Percentiles rank a stretch among this genome's conserved stretches.
These are phyloP conservation scores for Pipistrellus pygmaeus DNA, from an alignment of 2,797 vertebrate genomes.

Conservation along the genomic window DNA sequence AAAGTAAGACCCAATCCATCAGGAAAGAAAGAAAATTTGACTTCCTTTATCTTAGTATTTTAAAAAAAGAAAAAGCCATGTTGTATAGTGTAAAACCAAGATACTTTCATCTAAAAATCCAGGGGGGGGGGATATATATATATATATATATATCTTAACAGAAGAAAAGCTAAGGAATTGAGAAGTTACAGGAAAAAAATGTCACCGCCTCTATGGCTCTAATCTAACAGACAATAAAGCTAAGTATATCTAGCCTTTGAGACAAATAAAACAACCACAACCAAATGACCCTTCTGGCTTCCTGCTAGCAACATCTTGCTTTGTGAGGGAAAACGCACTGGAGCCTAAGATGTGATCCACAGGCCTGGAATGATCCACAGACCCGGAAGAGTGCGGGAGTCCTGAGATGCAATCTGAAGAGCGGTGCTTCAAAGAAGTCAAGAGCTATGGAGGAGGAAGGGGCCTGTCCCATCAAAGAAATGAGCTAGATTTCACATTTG, in stretches of 20 bases:
- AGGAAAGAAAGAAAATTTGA: slow-evolving; percentile 32
- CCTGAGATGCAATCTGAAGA: neutral
- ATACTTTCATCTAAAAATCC: neutral
- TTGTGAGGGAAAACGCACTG: slow-evolving; percentile 28
- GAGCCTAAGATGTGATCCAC: neutral
- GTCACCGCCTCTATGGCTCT: neutral
- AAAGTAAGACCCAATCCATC: neutral
- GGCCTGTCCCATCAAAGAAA: neutral
- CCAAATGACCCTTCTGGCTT: neutral
- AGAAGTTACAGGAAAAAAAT: neutral
- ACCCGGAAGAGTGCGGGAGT: neutral
- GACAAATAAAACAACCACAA: neutral
- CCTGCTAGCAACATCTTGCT: neutral
- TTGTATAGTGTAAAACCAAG: neutral
- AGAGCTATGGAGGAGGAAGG: neutral
- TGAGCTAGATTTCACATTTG: slow-evolving; percentile 26
- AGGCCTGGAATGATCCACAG: neutral
- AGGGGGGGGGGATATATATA: too few species aligned
- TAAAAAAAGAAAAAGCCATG: slow-evolving; percentile 40
- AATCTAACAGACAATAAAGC: neutral
- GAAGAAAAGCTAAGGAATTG: slow-evolving; percentile 30
- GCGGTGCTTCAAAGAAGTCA: neutral
- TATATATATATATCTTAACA: too few species aligned
- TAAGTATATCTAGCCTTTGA: neutral
- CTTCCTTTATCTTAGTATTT: slow-evolving; percentile 4